These are phyloP conservation scores for Sebastes cheni DNA, from an alignment of 2,797 vertebrate species.

Conservation along the genomic window DNA sequence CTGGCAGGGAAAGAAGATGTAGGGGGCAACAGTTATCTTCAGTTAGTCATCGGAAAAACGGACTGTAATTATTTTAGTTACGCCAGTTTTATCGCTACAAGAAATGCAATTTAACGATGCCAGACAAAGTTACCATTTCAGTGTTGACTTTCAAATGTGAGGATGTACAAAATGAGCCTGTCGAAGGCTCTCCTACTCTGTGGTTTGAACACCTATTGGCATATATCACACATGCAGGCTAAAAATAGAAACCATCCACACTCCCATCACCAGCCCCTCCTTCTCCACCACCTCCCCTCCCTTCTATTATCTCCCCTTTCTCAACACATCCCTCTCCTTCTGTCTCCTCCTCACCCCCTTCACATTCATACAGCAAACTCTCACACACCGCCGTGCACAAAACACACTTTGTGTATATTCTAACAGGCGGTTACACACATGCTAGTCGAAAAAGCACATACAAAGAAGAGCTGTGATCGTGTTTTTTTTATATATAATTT, in stretches of 20 bases:
- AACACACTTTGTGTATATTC: background rate
- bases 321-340: conserved; percentile 65
- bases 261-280: conserved; percentile 68
- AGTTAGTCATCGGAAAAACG: conserved; percentile 46
- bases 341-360: conserved; percentile 42
- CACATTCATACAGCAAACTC: conserved; percentile 29
- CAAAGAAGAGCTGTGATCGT: background rate
- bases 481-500: background rate
- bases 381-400: background rate
- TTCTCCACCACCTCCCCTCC: conserved; percentile 42
- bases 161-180: conserved; percentile 12
- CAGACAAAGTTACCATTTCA: background rate
- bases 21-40: conserved; percentile 45
- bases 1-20: conserved; percentile 26
- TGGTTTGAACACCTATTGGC: conserved; percentile 72
- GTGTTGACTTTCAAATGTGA: conserved; percentile 23
- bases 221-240: conserved; percentile 75
- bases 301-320: conserved; percentile 66
- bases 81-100: conserved; percentile 8
- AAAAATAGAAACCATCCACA: conserved; percentile 78
- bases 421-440: background rate
- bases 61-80: conserved; percentile 29
- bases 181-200: conserved; percentile 29
- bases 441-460: conserved; percentile 10
- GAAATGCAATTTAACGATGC: conserved; percentile 19